phyloP scores from a whole-genome alignment of 2,113 vertebrate species.

The Forbesichthys papilliferus region DNA sequence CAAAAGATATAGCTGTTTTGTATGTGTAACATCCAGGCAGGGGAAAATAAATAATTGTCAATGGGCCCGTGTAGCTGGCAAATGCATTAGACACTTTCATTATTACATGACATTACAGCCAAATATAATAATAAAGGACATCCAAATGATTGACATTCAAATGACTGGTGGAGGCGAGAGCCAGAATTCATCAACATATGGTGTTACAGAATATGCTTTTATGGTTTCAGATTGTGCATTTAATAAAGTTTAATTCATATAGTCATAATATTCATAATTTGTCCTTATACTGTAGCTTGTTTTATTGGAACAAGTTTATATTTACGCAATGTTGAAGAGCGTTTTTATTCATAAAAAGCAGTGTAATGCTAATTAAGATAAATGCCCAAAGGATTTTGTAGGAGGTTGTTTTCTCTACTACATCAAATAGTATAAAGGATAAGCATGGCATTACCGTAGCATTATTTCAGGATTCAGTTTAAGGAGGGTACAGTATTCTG shows the following conservation, averaged over 20 bases:
- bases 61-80: background rate
- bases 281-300: slow-evolving; percentile 29
- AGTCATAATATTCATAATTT: slow-evolving; percentile 6
- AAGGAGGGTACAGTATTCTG: slow-evolving; percentile 37
- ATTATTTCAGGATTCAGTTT: slow-evolving; percentile 1
- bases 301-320: slow-evolving; percentile 32
- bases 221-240: background rate
- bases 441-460: background rate
- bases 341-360: slow-evolving; percentile 7
- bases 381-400: background rate
- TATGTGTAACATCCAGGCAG: background rate
- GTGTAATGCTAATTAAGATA: slow-evolving; percentile 3
- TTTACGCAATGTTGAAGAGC: slow-evolving; percentile 33
- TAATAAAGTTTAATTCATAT: background rate
- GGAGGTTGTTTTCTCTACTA: background rate
- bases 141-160: slow-evolving; percentile 2
- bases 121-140: background rate
- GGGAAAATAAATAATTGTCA: background rate
- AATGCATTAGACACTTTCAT: background rate
- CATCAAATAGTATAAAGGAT: background rate
- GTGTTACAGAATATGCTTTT: background rate
- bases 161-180: slow-evolving; percentile 10
- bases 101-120: background rate
- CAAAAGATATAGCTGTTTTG: slow-evolving; percentile 20
- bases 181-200: background rate